Conservation (phyloP, 37 sponge, comb jelly and placozoan genomes). For the Lycopodina hypogea region DNA sequence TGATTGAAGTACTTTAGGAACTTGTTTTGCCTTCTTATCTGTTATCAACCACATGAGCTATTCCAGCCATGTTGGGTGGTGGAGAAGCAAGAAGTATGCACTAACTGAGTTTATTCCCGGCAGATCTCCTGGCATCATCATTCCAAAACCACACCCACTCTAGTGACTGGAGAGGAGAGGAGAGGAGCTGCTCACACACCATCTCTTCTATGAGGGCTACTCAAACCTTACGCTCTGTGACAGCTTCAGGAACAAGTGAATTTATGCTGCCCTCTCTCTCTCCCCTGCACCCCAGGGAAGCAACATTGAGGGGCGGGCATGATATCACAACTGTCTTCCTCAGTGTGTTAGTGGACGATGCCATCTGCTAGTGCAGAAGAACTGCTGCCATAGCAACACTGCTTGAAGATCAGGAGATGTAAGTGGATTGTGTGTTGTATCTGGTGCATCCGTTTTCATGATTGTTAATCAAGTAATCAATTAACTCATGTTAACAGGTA, state of each 20-base stretch:
- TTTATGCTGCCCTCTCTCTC: background rate
- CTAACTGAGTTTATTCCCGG: background rate
- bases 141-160: conserved; percentile 5
- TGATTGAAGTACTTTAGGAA: no score
- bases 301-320: background rate
- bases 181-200: background rate
- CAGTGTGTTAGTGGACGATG: no score
- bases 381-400: background rate
- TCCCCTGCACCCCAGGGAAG: background rate
- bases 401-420: background rate
- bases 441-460: no score
- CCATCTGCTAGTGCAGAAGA: background rate
- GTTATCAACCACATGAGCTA: no score
- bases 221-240: background rate
- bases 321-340: no score
- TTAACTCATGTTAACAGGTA: no score
- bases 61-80: no score
- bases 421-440: background rate
- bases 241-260: background rate
- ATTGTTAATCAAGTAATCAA: no score
- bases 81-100: no score
- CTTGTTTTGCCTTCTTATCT: no score
- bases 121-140: background rate
- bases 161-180: background rate
- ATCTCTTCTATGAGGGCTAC: background rate